Evolutionary conservation across 1,140 invertebrate genomes (phyloP).

Genomic region (Gryllus bimaculatus): DNA sequence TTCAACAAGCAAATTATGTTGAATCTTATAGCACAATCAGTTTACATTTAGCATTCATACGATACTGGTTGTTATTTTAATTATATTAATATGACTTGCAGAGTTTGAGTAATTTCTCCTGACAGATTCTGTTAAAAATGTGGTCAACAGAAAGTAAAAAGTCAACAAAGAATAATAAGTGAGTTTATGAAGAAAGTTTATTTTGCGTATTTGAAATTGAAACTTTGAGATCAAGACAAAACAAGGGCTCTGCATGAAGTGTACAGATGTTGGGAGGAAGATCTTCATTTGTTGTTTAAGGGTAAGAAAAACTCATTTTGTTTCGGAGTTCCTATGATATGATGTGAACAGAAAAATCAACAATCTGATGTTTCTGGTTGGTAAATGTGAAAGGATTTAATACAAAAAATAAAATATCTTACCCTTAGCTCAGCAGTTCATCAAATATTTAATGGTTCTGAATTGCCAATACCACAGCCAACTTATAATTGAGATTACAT

Average conservation of each 20-base stretch:
- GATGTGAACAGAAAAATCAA: slow-evolving; percentile 6
- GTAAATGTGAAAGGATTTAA: slow-evolving; percentile 9
- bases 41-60: neutral
- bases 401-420: slow-evolving; percentile 7
- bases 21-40: neutral
- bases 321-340: neutral
- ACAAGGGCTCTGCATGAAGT: slow-evolving; percentile 16
- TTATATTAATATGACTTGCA: neutral
- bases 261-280: slow-evolving; percentile 14
- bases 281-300: slow-evolving; percentile 8
- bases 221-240: slow-evolving; percentile 20
- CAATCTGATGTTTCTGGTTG: neutral
- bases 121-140: slow-evolving; percentile 18
- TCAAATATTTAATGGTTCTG: slow-evolving; percentile 9
- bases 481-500: neutral
- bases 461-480: slow-evolving; percentile 6
- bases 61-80: neutral
- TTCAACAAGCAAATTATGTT: neutral
- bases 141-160: slow-evolving; percentile 10
- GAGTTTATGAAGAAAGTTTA: slow-evolving; percentile 11
- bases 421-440: neutral
- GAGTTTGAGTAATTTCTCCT: neutral
- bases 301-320: neutral
- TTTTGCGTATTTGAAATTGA: slow-evolving; percentile 1
- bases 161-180: neutral